Base-by-base conservation (phyloP, 1,140 invertebrate species). In the Mycetomoellerius zeteki region DNA sequence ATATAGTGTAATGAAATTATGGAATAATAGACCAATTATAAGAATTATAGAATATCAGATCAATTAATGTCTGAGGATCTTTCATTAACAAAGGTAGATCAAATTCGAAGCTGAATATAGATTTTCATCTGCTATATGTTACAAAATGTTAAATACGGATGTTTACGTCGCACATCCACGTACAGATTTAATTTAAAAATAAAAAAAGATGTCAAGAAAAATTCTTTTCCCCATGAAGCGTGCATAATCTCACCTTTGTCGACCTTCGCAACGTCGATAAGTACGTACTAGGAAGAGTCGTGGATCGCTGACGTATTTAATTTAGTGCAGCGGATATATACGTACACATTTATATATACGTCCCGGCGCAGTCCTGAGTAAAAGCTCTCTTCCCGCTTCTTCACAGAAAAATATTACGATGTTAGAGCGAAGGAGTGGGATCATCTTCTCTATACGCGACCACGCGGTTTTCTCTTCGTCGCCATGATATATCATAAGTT, bases 401-500 rank as follows among this genome's bases (percentile, higher is more conserved):
- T 85, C 64, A 21, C 75, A 65, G 78, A 65, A 75, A 69, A 89
- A 91, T 91, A 91, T 90, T 88, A 89, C 72, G 80, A 69, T 37
- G 52, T 56, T 52, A 77, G 76, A 65, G 43, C 58, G 76, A 75
- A 69, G 64, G 81, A 60, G 78, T 54, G 37, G 78, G 89, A 86
- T 90, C 47, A 84, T 85, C 54, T 78, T 37, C 71, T 75, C 73
- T 80, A 81, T 87, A 78, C 85, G 65, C 58, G 75, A 37, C n/a
- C 62, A 30, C 24, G 62, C 27, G 52, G 50, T 43, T 67, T 67
- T 72, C 78, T 72, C 67, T 82, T 82, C 37, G 87, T 84, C 87
- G 37, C 76, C 71, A 91, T 92, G 92, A 92, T 92, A 92, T 92
- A 92, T 92, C 91, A 91, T 92, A 92, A 92, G 92, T 92, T 91